Percentiles rank a stretch among this genome's conserved stretches.
phyloP scores from a whole-genome alignment of 2,888 invertebrate genomes.

The Trissolcus brochymenae region DNA sequence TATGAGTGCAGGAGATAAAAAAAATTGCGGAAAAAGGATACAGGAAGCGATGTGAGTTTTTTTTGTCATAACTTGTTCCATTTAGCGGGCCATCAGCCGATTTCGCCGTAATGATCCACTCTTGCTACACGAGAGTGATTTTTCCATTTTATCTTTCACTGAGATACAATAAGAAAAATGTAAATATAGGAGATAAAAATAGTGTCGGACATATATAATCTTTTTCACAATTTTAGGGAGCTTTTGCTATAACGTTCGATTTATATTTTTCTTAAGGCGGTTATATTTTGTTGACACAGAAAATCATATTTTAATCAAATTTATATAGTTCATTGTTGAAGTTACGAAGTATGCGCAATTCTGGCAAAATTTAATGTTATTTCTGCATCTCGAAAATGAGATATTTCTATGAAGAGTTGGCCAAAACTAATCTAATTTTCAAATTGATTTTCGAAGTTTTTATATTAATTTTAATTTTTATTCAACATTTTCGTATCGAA shows the following conservation, averaged over 20 bases:
- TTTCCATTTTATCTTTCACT: slow-evolving; percentile 29
- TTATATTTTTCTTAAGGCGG: too few relatives aligned
- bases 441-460: too few relatives aligned
- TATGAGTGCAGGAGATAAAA: slow-evolving; percentile 26
- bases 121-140: slow-evolving; percentile 39
- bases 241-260: too few relatives aligned
- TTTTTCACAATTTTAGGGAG: background rate
- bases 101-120: slow-evolving; percentile 38
- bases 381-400: too few relatives aligned
- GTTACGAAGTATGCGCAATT: too few relatives aligned
- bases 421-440: too few relatives aligned
- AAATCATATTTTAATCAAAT: too few relatives aligned
- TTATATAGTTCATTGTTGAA: too few relatives aligned
- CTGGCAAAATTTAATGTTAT: too few relatives aligned
- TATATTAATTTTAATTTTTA: too few relatives aligned
- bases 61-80: slow-evolving; percentile 33
- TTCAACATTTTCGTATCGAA: slow-evolving; percentile 6
- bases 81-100: slow-evolving; percentile 23
- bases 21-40: slow-evolving; percentile 14
- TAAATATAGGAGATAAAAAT: slow-evolving; percentile 24
- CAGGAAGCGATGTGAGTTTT: slow-evolving; percentile 14
- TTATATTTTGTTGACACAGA: too few relatives aligned
- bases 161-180: slow-evolving; percentile 23
- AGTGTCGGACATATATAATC: slow-evolving; percentile 23
- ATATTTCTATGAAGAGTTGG: too few relatives aligned